phyloP scores from a whole-genome alignment of 2,113 vertebrate species.

The Apodemus speciosus region DNA sequence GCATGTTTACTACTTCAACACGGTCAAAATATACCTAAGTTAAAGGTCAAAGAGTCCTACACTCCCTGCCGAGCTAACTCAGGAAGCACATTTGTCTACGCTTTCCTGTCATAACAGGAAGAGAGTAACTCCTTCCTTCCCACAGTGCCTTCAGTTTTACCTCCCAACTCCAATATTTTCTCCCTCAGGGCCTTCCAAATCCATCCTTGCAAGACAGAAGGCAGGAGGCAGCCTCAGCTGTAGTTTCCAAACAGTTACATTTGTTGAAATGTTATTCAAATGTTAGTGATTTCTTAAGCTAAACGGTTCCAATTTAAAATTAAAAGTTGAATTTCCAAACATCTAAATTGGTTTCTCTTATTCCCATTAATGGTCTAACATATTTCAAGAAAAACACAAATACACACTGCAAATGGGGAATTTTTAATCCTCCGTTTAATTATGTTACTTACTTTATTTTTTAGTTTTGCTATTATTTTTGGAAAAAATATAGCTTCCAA shows the following conservation, averaged over 20 bases:
- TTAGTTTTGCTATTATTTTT: slow-evolving; percentile 38
- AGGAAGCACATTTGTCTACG: slow-evolving; percentile 99
- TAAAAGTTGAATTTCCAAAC: slow-evolving; percentile 84
- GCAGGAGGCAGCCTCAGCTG: slow-evolving; percentile 73
- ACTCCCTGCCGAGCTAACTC: slow-evolving; percentile 92
- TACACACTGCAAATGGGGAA: slow-evolving; percentile 3
- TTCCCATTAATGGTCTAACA: slow-evolving; percentile 77
- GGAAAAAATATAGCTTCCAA: slow-evolving; percentile 16
- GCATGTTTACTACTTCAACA: slow-evolving; percentile 46
- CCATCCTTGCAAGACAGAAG: slow-evolving; percentile 88
- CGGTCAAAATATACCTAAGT: slow-evolving; percentile 86
- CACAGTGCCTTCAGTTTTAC: slow-evolving; percentile 98
- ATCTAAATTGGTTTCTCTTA: slow-evolving; percentile 77
- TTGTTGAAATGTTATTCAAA: slow-evolving; percentile 82
- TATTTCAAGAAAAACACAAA: slow-evolving; percentile 73
- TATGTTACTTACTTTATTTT: not conserved
- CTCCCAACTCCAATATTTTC: slow-evolving; percentile 93
- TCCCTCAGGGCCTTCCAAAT: slow-evolving; percentile 90
- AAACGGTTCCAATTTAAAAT: slow-evolving; percentile 82
- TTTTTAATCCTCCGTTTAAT: slow-evolving; percentile 44
- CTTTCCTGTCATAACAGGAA: slow-evolving; percentile 99
- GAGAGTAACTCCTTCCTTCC: slow-evolving; percentile 99
- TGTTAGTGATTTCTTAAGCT: slow-evolving; percentile 74
- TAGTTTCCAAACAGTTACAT: slow-evolving; percentile 80
- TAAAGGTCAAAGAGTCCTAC: slow-evolving; percentile 91